Percentiles rank a stretch among this genome's conserved stretches.
phyloP scores from a whole-genome alignment of 1,140 invertebrate genomes.

The Bombus consobrinus region DNA sequence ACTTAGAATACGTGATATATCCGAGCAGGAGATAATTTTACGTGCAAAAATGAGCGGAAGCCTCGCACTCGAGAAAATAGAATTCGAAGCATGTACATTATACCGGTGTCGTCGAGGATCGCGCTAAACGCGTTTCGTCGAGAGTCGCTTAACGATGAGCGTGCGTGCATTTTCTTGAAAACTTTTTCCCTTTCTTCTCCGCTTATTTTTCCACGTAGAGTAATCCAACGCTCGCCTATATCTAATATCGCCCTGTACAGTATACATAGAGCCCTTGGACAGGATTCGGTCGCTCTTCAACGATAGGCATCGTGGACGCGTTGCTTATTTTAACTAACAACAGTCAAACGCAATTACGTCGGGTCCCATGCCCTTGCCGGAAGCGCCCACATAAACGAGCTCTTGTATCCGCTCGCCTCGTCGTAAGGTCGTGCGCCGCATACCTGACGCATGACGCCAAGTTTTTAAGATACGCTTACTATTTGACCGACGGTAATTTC shows the following conservation, averaged over 20 bases:
- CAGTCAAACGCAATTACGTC: slow-evolving; percentile 53
- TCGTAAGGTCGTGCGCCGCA: slow-evolving; percentile 32
- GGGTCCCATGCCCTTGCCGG: slow-evolving; percentile 50
- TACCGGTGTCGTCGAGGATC: background rate
- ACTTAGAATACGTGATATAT: background rate
- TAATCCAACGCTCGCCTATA: background rate
- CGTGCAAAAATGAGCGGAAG: background rate
- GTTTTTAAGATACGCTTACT: slow-evolving; percentile 28
- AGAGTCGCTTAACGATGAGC: background rate
- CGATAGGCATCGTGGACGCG: background rate
- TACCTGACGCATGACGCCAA: slow-evolving; percentile 48
- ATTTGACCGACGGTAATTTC: background rate
- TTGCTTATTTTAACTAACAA: slow-evolving; percentile 38
- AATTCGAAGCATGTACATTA: too few relatives aligned
- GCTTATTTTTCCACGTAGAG: background rate
- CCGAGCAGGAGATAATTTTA: background rate
- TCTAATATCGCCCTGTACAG: background rate
- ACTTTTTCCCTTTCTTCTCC: too few relatives aligned
- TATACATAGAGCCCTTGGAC: background rate
- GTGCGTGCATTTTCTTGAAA: too few relatives aligned
- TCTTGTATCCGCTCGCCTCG: slow-evolving; percentile 31
- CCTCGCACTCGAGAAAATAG: background rate
- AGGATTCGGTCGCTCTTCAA: background rate
- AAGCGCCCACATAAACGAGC: slow-evolving; percentile 55
- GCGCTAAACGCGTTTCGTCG: background rate